These are phyloP conservation scores for Platycheirus albimanus DNA, from an alignment of 2,888 invertebrate genomes.

Conservation along the genomic window DNA sequence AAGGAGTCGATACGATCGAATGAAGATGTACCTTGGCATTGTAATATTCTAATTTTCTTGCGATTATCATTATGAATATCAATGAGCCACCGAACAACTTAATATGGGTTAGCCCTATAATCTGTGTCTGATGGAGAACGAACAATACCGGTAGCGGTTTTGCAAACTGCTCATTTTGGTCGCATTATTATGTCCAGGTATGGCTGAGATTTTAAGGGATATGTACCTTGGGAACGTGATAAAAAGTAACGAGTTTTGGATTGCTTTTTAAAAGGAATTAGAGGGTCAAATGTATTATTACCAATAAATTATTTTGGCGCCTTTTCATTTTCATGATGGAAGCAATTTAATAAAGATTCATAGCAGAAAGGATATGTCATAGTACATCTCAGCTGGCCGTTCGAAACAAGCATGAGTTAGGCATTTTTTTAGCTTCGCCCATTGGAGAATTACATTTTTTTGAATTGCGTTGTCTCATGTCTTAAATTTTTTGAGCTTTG, in stretches of 20 bases:
- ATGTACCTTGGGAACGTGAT: slow-evolving; percentile 40
- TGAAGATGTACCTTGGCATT: slow-evolving; percentile 64
- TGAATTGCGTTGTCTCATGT: no score
- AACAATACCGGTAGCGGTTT: slow-evolving; percentile 28
- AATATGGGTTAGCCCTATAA: slow-evolving; percentile 70
- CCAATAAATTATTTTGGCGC: slow-evolving; percentile 6
- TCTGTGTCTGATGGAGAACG: slow-evolving; percentile 28
- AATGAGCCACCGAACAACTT: slow-evolving; percentile 76
- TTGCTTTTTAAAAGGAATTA: not conserved
- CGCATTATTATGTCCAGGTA: not conserved
- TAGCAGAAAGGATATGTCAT: no score
- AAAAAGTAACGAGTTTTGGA: slow-evolving; percentile 15
- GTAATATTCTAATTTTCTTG: slow-evolving; percentile 64
- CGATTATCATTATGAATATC: slow-evolving; percentile 76
- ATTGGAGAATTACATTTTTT: no score
- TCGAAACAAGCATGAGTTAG: no score
- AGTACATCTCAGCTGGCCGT: no score
- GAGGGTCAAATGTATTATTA: not conserved
- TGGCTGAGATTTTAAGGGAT: not conserved
- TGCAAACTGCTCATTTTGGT: slow-evolving; percentile 2
- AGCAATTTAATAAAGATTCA: no score
- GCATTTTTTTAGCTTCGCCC: no score
- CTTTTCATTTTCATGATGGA: not conserved
- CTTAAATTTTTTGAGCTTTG: no score
- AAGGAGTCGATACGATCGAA: slow-evolving; percentile 31